Base-by-base conservation (phyloP, 2,888 invertebrate genomes). In the Antheraea yamamai region DNA sequence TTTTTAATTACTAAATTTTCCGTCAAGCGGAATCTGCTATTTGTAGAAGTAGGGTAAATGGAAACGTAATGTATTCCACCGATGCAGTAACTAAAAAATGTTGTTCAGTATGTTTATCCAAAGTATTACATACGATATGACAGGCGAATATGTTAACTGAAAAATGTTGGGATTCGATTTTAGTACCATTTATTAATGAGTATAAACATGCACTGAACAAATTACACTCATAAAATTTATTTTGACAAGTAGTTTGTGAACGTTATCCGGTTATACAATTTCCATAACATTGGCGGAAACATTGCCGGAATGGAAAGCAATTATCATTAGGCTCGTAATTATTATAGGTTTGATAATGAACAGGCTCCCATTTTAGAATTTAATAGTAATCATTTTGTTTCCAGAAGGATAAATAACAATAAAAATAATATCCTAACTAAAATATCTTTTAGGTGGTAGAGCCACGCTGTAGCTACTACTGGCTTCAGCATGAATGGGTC, bases 261-360 rank as follows among this genome's bases (percentile, higher is more conserved):
- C 7, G n/a, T 68, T 68, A 68, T 68, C 39, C 39, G 30, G 35
- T 39, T 68, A 39, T 39, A 68, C 39, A 30, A 39, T 68, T 68
- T 35, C 39, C 68, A 68, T 68, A 68, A 35, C 35, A 68, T 68
- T 68, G 20, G 20, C 39, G 39, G 68, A 68, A 68, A 18, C 68
- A 68, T 68, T 35, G 6, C 8, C 68, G 39, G 16, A 68, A 68
- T 35, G 68, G 35, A 39, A 39, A 68, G 68, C 68, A 68, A 68
- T 35, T 39, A 68, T 68, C 68, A 68, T 39, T 20, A 39, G 20
- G 8, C 7, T 20, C 10, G 39, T 68, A 68, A 68, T 39, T 35
- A 35, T 68, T 20, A 68, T 35, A 35, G 30, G 16, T 35, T 68
- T 68, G 18, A 68, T 39, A 4, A 20, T 6, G 16, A 30, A 66